Percentiles rank a stretch among this genome's conserved stretches.
Conservation (phyloP, 2,797 vertebrate genomes). For the Sebastes kiyomatsui region DNA sequence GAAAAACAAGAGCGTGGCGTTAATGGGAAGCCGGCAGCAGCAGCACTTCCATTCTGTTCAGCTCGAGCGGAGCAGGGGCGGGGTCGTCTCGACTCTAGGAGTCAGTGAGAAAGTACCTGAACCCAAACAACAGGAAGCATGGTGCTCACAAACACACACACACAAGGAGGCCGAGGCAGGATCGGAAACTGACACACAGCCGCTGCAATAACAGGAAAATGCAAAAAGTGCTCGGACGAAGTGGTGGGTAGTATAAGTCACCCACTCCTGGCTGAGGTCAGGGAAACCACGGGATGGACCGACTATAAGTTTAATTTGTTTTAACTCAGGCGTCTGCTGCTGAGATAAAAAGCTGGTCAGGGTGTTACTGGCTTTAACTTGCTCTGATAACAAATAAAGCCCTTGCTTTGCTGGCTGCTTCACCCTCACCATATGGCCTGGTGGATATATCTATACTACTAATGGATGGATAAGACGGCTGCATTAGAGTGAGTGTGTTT, state of each 20-base stretch:
- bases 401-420: not conserved
- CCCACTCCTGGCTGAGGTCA: not conserved
- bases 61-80: slow-evolving; percentile 5
- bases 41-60: slow-evolving; percentile 37
- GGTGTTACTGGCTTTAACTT: not conserved
- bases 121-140: slow-evolving; percentile 76
- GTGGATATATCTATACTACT: slow-evolving; percentile 21
- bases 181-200: slow-evolving; percentile 53
- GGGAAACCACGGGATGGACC: not conserved
- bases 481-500: not conserved
- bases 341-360: not conserved
- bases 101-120: slow-evolving; percentile 67
- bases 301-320: not conserved
- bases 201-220: slow-evolving; percentile 77
- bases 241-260: not conserved
- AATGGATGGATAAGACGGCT: slow-evolving; percentile 38
- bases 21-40: slow-evolving; percentile 35
- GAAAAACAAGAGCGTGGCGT: slow-evolving; percentile 21
- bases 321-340: not conserved
- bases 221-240: slow-evolving; percentile 30
- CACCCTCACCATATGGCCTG: slow-evolving; percentile 47
- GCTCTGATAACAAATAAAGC: slow-evolving; percentile 16
- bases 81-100: slow-evolving; percentile 11
- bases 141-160: not conserved
- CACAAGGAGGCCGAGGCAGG: slow-evolving; percentile 12